Percentiles rank a stretch among this genome's conserved stretches.
Evolutionary conservation across 2,888 invertebrate species (phyloP).

Genomic region (Metallyticus violacea): DNA sequence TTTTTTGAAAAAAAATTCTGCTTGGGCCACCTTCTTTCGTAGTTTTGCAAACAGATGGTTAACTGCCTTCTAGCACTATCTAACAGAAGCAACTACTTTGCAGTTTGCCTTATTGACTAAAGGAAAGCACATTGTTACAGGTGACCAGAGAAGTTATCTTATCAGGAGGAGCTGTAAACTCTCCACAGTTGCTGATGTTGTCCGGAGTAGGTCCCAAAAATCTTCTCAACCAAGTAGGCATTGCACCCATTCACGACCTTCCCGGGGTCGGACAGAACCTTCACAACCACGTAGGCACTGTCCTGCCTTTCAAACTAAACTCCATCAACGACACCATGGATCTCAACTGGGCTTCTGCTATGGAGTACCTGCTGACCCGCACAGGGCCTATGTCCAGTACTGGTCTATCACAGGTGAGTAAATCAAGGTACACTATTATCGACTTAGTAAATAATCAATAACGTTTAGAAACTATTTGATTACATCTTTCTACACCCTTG

Average conservation of each 20-base stretch:
- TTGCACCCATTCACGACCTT: conserved; percentile 58
- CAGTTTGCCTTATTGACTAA: too few species aligned
- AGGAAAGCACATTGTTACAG: too few species aligned
- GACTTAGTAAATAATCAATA: not conserved
- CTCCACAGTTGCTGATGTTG: conserved; percentile 63
- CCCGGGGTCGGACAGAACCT: conserved; percentile 69
- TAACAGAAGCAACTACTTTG: too few species aligned
- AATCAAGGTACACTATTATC: too few species aligned
- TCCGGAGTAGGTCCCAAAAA: conserved; percentile 66
- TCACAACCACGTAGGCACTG: conserved; percentile 65
- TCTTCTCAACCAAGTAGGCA: conserved; percentile 56
- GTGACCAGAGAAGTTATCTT: conserved; percentile 58
- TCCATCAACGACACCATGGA: conserved; percentile 48
- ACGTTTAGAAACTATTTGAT: not conserved
- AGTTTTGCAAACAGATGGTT: too few species aligned
- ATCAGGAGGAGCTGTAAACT: conserved; percentile 63
- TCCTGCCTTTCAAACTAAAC: conserved; percentile 54
- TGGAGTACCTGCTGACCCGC: conserved; percentile 59
- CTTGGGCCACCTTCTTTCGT: too few species aligned
- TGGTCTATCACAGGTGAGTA: conserved; percentile 62
- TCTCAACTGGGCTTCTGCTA: conserved; percentile 59
- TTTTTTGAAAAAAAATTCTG: too few species aligned
- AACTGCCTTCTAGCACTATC: too few species aligned
- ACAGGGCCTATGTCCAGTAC: conserved; percentile 63
- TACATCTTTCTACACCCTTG: not conserved